These are phyloP conservation scores for Oryzaephilus surinamensis DNA, from an alignment of 1,140 invertebrate species.

Conservation along the genomic window DNA sequence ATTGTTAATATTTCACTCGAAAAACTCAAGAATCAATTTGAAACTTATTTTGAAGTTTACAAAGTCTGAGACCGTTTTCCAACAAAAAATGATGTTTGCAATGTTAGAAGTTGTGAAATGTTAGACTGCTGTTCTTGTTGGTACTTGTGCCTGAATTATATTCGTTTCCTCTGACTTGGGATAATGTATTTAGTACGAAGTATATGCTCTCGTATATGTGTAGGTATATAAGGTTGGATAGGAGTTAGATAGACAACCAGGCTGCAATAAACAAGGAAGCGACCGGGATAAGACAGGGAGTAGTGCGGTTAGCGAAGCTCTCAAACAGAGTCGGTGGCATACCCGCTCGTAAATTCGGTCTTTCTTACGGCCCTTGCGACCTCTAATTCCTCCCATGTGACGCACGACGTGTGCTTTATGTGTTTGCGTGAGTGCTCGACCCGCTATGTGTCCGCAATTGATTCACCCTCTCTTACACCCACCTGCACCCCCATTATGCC, in stretches of 20 bases:
- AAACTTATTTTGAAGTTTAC: too few relatives aligned
- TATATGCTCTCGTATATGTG: neutral
- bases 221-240: too few relatives aligned
- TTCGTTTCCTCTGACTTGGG: too few relatives aligned
- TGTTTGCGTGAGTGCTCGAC: slow-evolving; percentile 29
- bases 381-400: slow-evolving; percentile 32
- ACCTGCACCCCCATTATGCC: too few relatives aligned
- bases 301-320: slow-evolving; percentile 17
- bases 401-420: slow-evolving; percentile 31
- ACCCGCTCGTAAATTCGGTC: slow-evolving; percentile 29
- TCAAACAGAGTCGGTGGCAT: slow-evolving; percentile 22
- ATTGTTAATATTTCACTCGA: too few relatives aligned
- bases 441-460: slow-evolving; percentile 27
- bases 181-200: slow-evolving; percentile 10
- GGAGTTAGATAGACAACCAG: slow-evolving; percentile 13
- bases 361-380: slow-evolving; percentile 30
- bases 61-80: too few relatives aligned
- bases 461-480: slow-evolving; percentile 22
- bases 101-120: too few relatives aligned
- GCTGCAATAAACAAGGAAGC: slow-evolving; percentile 16
- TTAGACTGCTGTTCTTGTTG: too few relatives aligned
- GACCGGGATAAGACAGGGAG: slow-evolving; percentile 13
- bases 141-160: too few relatives aligned
- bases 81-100: too few relatives aligned
- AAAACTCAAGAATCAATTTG: too few relatives aligned